A percentile compares a stretch with the other conserved stretches of the same genome.
Conservation (phyloP, 2,113 vertebrate species). For the Varanus komodoensis region DNA sequence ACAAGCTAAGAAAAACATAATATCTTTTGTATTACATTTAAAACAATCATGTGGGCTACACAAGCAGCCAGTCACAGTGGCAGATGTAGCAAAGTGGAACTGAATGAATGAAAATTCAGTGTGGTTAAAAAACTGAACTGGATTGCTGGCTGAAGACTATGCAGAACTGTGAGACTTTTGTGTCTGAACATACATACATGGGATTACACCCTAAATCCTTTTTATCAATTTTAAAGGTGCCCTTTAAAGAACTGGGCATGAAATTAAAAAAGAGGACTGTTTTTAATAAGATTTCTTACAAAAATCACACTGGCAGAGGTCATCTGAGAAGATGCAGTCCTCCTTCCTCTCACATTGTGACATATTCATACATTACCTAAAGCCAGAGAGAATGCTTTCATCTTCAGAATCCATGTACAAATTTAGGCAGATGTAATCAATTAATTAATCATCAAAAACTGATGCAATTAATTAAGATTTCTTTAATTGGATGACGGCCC, state of each 20-base stretch:
- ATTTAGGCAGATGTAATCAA: neutral
- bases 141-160: too few species aligned
- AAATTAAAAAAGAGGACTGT: neutral
- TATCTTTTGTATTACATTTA: too few species aligned
- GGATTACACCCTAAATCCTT: neutral
- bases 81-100: neutral
- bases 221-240: neutral
- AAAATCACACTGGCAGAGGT: neutral
- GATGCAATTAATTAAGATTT: conserved; percentile 19
- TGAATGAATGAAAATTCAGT: neutral
- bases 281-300: neutral
- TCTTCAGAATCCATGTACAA: neutral
- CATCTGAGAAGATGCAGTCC: neutral
- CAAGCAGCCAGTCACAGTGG: neutral
- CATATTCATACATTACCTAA: neutral
- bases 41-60: neutral
- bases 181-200: too few species aligned
- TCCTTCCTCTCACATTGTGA: neutral
- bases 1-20: neutral
- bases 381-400: conserved; percentile 9
- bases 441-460: conserved; percentile 10
- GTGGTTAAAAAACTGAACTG: neutral
- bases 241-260: too few species aligned
- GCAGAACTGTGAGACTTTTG: too few species aligned
- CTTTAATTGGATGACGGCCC: conserved; percentile 14